A percentile compares a stretch with the other conserved stretches of the same genome.
These are phyloP conservation scores for Lucilia sericata DNA, from an alignment of 1,140 invertebrate species.

Conservation along the genomic window DNA sequence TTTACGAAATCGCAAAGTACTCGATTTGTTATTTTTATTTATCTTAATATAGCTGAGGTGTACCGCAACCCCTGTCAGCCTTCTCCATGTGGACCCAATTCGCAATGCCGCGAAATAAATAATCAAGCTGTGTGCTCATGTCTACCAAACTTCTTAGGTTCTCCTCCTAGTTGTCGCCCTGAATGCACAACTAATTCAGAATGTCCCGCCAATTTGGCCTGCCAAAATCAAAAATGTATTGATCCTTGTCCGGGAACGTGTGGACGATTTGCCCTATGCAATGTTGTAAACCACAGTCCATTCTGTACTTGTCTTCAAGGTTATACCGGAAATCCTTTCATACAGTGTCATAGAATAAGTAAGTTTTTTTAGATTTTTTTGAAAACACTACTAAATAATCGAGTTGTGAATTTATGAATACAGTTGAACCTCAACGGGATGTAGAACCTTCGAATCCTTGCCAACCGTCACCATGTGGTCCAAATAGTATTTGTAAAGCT, in stretches of 20 bases:
- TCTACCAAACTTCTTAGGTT: conserved; percentile 73
- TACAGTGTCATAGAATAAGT: conserved; percentile 74
- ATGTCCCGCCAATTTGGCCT: conserved; percentile 74
- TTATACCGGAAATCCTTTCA: conserved; percentile 74
- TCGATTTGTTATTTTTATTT: conserved; percentile 66
- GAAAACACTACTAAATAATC: not conserved
- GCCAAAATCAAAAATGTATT: conserved; percentile 78
- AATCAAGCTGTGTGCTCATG: conserved; percentile 76
- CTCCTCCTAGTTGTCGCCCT: conserved; percentile 75
- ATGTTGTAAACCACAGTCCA: conserved; percentile 75
- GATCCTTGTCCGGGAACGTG: conserved; percentile 78
- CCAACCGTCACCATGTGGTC: conserved; percentile 80
- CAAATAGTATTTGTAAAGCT: conserved; percentile 78
- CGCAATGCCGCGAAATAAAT: conserved; percentile 72
- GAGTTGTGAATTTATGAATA: not conserved
- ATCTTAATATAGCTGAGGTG: conserved; percentile 59
- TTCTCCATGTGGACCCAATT: conserved; percentile 80
- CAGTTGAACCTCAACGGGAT: conserved; percentile 61
- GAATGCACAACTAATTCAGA: conserved; percentile 77
- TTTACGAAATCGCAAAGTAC: not conserved
- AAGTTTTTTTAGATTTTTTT: conserved; percentile 54
- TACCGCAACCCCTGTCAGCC: conserved; percentile 74
- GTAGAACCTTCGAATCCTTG: conserved; percentile 72
- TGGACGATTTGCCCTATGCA: conserved; percentile 74
- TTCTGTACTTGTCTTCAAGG: conserved; percentile 75